phyloP scores from a whole-genome alignment of 1,140 invertebrate genomes.

The Drosophila ercepeae region DNA sequence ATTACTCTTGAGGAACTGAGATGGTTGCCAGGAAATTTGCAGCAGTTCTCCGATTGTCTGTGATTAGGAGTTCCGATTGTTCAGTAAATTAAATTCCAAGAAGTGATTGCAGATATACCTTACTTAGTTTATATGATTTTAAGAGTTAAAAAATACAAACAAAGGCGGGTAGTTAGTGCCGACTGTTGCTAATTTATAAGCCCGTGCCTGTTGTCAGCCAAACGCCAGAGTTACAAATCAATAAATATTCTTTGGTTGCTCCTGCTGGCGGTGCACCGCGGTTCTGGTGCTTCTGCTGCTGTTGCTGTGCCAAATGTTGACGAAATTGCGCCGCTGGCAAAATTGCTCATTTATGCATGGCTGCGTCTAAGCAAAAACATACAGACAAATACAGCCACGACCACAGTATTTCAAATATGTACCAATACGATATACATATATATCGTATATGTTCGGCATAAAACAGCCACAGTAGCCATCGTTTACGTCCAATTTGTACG shows the following conservation, averaged over 20 bases:
- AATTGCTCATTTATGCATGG: slow-evolving; percentile 80
- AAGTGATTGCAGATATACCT: too few relatives aligned
- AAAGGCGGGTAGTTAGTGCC: slow-evolving; percentile 3
- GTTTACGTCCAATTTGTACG: slow-evolving; percentile 44
- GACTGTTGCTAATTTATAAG: slow-evolving; percentile 76
- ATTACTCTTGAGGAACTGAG: background rate
- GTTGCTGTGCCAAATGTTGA: slow-evolving; percentile 66
- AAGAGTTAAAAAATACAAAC: too few relatives aligned
- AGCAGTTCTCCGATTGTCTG: too few relatives aligned
- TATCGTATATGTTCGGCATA: background rate
- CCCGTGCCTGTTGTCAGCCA: slow-evolving; percentile 52
- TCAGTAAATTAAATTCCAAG: too few relatives aligned
- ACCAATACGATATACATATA: too few relatives aligned
- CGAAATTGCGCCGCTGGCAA: slow-evolving; percentile 64
- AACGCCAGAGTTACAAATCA: slow-evolving; percentile 71
- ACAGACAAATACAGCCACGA: slow-evolving; percentile 5
- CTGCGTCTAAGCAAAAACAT: slow-evolving; percentile 57
- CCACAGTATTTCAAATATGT: background rate
- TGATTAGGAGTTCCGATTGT: background rate
- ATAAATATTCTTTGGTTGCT: slow-evolving; percentile 65
- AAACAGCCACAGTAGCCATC: slow-evolving; percentile 12
- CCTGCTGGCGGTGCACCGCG: slow-evolving; percentile 35
- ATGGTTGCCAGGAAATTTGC: background rate
- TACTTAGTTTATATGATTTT: too few relatives aligned
- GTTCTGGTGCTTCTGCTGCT: slow-evolving; percentile 5